Evolutionary conservation across 2,888 invertebrate species (phyloP), one percentile per base, ranked within the genome.

Genomic region (Caenorhabditis virilis): DNA sequence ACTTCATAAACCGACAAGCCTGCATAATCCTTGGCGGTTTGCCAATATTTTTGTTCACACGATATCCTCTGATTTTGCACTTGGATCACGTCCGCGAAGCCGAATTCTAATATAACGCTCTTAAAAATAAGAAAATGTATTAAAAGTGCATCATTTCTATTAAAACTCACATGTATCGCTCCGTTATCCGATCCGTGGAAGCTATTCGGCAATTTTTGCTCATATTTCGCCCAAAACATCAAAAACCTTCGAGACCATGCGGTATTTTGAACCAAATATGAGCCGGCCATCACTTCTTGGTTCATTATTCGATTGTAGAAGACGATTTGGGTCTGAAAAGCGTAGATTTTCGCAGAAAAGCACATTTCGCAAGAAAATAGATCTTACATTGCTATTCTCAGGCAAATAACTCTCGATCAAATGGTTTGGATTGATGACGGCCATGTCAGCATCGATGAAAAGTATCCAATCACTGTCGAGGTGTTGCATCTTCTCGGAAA

Each of bases 261-360:
- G 11, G 56, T 26, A 42, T 69, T 70, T 49, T 57, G 55, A 18
- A 70, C 54, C n/a, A 75, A 52, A 50, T 75, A 75, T 3, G 67
- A 65, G 13, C 81, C 81, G 0, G 81, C 80, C 77, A 80, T 79
- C 41, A 81, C 64, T 57, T 81, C 81, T 7, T 74, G 74, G 50
- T 80, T 78, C 72, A 78, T 78, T 26, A 80, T 72, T 5, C 81
- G 68, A 25, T 79, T 69, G 49, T 80, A 81, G 68, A 81, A 78
- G 25, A 80, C 66, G 16, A 79, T 43, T 53, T 79, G 69, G 7
- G 52, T 62, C 59, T 65, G 22, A 9, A 63, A 57, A 46, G 11
- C 3, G 43, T 35, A 36, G n/a, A 53, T 15, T 6, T 25, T 9
- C n/a, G 23, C 42, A 16, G 27, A 15, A 30, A 18, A 15, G 23